phyloP scores from a whole-genome alignment of 2,888 invertebrate species.

The Chloroclystis v-ata region DNA sequence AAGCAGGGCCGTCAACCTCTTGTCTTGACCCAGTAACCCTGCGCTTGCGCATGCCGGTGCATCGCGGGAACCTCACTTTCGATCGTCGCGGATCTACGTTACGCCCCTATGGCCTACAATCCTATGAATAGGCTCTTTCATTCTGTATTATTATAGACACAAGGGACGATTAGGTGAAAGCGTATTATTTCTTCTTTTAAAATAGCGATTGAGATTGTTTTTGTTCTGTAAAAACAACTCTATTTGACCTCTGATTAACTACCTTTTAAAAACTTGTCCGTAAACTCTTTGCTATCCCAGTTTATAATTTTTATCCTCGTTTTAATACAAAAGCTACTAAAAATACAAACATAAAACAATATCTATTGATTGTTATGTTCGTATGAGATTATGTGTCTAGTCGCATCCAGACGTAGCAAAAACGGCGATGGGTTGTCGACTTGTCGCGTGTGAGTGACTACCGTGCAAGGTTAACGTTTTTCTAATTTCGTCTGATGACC shows the following conservation, averaged over 20 bases:
- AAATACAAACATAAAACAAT: conserved; percentile 2
- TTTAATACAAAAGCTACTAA: no score
- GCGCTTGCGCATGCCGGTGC: conserved; percentile 48
- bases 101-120: conserved; percentile 37
- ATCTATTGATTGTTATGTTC: conserved; percentile 44
- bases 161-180: conserved; percentile 16
- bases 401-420: conserved; percentile 38
- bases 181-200: conserved; percentile 1
- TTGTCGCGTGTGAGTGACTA: conserved; percentile 54
- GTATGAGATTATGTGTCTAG: conserved; percentile 8
- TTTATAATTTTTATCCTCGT: no score
- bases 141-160: conserved; percentile 16
- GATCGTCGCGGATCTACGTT: conserved; percentile 56
- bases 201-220: neutral
- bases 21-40: conserved; percentile 65
- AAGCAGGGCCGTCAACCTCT: conserved; percentile 44
- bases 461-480: conserved; percentile 71
- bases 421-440: conserved; percentile 60
- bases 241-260: no score
- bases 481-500: conserved; percentile 59
- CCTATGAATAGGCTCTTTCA: conserved; percentile 22
- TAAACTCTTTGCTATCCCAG: no score
- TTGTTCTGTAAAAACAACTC: neutral
- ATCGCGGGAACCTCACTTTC: conserved; percentile 64
- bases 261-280: no score